These are phyloP conservation scores for Acanthosepion pharaonis DNA, from an alignment of 2,888 invertebrate species.

Conservation along the genomic window DNA sequence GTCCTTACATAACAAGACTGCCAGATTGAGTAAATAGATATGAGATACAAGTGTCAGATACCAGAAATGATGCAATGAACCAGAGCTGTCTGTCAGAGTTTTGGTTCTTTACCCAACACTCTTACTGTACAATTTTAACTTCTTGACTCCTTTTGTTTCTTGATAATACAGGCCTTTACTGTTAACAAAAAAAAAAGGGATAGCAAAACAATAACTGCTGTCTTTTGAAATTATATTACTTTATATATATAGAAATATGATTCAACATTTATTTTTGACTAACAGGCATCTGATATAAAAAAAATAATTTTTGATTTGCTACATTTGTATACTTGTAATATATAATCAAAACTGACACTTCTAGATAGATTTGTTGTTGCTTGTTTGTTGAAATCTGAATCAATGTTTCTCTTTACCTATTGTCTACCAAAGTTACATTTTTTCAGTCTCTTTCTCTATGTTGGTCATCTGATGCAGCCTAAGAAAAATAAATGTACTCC, in stretches of 20 bases:
- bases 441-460: neutral
- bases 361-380: neutral
- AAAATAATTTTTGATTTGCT: too few relatives aligned
- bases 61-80: neutral
- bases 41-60: constrained; percentile 20
- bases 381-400: neutral
- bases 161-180: neutral
- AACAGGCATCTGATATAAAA: too few relatives aligned
- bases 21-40: neutral
- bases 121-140: neutral
- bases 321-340: too few relatives aligned
- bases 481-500: neutral
- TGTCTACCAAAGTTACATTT: neutral
- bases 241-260: neutral
- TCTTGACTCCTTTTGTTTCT: neutral
- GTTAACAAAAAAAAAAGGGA: neutral
- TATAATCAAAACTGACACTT: neutral
- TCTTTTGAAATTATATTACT: neutral
- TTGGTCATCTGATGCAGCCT: neutral
- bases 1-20: neutral
- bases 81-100: neutral
- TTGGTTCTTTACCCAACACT: neutral
- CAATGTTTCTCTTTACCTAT: neutral
- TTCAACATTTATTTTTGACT: too few relatives aligned
- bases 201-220: neutral